Evolutionary conservation across 2,797 vertebrate genomes (phyloP).

Genomic region (Poecilia wingei): DNA sequence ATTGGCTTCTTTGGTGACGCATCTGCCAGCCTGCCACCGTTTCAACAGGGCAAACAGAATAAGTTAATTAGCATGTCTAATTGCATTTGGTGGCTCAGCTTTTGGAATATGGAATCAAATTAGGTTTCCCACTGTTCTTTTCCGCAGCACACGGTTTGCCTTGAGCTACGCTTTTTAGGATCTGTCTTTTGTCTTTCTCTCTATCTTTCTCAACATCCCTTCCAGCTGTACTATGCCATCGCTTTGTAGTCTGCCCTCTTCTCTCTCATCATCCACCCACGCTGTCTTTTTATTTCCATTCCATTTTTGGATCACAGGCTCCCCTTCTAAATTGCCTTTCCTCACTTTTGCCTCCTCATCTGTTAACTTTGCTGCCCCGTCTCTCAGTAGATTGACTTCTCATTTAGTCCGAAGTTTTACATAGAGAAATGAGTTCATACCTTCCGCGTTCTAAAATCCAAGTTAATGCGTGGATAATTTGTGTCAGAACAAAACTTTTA

Average conservation of each 20-base stretch:
- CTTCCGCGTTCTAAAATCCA: not conserved
- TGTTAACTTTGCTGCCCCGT: conserved; percentile 22
- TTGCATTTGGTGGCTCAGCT: conserved; percentile 73
- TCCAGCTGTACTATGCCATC: conserved; percentile 49
- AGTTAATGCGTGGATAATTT: conserved; percentile 9
- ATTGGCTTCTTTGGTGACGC: conserved; percentile 56
- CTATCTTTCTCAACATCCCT: conserved; percentile 47
- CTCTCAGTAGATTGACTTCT: conserved; percentile 16
- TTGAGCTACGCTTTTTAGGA: conserved; percentile 68
- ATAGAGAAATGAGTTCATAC: not conserved
- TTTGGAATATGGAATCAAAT: conserved; percentile 75
- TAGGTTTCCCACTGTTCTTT: conserved; percentile 66
- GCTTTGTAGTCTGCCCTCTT: conserved; percentile 47
- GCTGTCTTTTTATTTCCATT: conserved; percentile 30
- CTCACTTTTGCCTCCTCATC: conserved; percentile 9
- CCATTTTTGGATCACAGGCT: conserved; percentile 30
- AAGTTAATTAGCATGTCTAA: conserved; percentile 76
- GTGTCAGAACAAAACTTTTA: not conserved
- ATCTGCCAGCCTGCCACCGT: conserved; percentile 59
- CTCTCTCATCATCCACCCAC: conserved; percentile 46
- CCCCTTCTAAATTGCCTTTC: conserved; percentile 27
- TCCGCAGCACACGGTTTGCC: conserved; percentile 64
- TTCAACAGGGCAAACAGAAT: conserved; percentile 66
- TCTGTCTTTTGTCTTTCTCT: conserved; percentile 69
- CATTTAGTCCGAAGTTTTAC: conserved; percentile 7